Evolutionary conservation across 1,140 invertebrate genomes (phyloP).

Genomic region (Bombus ignitus): DNA sequence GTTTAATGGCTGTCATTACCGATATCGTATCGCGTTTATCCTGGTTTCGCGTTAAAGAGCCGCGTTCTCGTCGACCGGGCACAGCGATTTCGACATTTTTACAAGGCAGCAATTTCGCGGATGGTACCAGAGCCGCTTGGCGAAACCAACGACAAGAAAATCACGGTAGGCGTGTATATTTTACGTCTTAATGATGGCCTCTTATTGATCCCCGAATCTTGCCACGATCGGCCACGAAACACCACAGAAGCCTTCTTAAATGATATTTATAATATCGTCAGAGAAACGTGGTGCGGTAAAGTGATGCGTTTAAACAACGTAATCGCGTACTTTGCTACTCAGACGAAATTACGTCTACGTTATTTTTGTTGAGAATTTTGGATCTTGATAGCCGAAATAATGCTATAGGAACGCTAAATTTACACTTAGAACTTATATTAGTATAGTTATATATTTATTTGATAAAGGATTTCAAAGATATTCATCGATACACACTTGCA

Average conservation of each 20-base stretch:
- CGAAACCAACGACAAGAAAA: constrained; percentile 24
- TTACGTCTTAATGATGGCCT: constrained; percentile 26
- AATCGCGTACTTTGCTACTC: too few relatives aligned
- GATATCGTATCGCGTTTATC: constrained; percentile 53
- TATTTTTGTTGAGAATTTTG: too few relatives aligned
- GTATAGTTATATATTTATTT: too few relatives aligned
- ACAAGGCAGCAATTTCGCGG: constrained; percentile 11
- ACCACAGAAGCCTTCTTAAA: background rate
- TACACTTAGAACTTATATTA: too few relatives aligned
- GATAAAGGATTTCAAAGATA: too few relatives aligned
- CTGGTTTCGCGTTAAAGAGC: constrained; percentile 16
- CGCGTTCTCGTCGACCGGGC: background rate
- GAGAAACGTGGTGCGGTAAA: background rate
- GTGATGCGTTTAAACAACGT: background rate
- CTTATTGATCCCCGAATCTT: background rate
- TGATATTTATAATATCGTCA: background rate
- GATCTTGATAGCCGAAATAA: too few relatives aligned
- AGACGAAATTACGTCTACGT: too few relatives aligned
- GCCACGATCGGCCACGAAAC: constrained; percentile 1
- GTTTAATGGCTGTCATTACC: constrained; percentile 50
- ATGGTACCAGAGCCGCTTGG: background rate
- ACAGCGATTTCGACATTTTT: background rate
- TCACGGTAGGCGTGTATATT: constrained; percentile 12
- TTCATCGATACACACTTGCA: too few relatives aligned
- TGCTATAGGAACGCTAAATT: too few relatives aligned